Evolutionary conservation across 2,797 vertebrate species (phyloP), one percentile per base, ranked within the genome.

Genomic region (Tiaroga cobitis): DNA sequence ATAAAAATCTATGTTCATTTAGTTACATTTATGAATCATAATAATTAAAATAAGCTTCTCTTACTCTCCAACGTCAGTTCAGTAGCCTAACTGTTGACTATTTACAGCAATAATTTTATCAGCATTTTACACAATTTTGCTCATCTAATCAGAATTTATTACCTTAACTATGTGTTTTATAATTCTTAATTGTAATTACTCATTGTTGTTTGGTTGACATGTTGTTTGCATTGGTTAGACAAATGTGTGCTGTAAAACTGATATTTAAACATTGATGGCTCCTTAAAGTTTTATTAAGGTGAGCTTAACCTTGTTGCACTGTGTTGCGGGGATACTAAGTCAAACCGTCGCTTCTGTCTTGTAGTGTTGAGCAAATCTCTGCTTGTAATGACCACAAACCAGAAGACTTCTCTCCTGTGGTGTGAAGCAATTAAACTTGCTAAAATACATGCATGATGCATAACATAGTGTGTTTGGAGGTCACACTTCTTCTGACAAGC

Each of bases 281-380:
- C 75, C 86, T 90, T 85, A 90, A 90, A 80, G 32, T 89, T 90
- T 89, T 90, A 90, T 89, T 90, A 88, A 87, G 83, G 70, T 89
- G 85, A 88, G 69, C 46, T 80, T 88, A 85, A 88, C 85, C 85
- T 89, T 89, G 87, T 88, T 86, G 73, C 68, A 63, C 67, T 69
- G 51, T 51, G 75, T 74, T 61, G 37, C 49, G n/a, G 72, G 8
- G 63, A 39, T 78, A 56, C 37, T 75, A 67, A 56, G 80, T 74
- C 49, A 72, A 85, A 61, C 70, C 43, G 10, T 56, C 18, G 24
- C n/a, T 49, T 16, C 67, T 82, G 39, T 76, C 49, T 46, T 46
- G 39, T 32, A 78, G 13, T 46, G 10, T 49, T 63, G 15, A 59
- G 34, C 10, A 7, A 63, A 49, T 76, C 13, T 63, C 56, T 51